Conservation (phyloP, 2,888 invertebrate species). For the Iselma pallidipennis region DNA sequence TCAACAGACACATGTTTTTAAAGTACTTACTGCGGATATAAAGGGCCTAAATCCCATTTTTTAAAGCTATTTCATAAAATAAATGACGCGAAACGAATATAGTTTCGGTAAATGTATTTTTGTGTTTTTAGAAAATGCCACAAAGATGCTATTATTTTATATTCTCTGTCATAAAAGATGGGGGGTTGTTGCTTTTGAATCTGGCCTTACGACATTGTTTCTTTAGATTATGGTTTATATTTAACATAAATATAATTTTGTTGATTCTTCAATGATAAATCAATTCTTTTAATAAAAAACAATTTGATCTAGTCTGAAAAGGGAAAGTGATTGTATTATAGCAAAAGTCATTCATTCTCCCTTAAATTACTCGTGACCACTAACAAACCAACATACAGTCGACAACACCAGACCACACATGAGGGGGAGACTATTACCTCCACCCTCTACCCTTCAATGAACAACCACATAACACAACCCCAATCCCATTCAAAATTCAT, state of each 20-base stretch:
- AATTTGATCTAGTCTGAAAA: background rate
- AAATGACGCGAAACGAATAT: slow-evolving; percentile 56
- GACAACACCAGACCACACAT: slow-evolving; percentile 27
- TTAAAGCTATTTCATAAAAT: slow-evolving; percentile 52
- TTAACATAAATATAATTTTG: slow-evolving; percentile 21
- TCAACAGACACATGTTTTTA: slow-evolving; percentile 44
- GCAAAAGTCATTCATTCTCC: slow-evolving; percentile 31
- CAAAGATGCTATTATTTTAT: slow-evolving; percentile 53
- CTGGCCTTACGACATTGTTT: slow-evolving; percentile 27
- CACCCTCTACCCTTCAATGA: slow-evolving; percentile 20
- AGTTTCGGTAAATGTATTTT: slow-evolving; percentile 55
- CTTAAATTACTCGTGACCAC: slow-evolving; percentile 39
- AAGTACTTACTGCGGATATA: slow-evolving; percentile 45
- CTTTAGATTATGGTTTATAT: slow-evolving; percentile 24
- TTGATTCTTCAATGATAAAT: background rate
- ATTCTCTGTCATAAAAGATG: slow-evolving; percentile 44
- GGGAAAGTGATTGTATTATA: slow-evolving; percentile 28
- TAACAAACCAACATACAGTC: slow-evolving; percentile 36
- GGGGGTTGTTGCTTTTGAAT: slow-evolving; percentile 35
- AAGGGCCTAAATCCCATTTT: slow-evolving; percentile 51
- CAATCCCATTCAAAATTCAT: slow-evolving; percentile 34
- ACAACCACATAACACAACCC: slow-evolving; percentile 20
- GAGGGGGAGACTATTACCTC: slow-evolving; percentile 22
- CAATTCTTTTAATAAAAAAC: background rate
- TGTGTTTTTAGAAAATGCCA: slow-evolving; percentile 52